Evolutionary conservation across 2,797 vertebrate genomes (phyloP).

Genomic region (Onychomys torridus): DNA sequence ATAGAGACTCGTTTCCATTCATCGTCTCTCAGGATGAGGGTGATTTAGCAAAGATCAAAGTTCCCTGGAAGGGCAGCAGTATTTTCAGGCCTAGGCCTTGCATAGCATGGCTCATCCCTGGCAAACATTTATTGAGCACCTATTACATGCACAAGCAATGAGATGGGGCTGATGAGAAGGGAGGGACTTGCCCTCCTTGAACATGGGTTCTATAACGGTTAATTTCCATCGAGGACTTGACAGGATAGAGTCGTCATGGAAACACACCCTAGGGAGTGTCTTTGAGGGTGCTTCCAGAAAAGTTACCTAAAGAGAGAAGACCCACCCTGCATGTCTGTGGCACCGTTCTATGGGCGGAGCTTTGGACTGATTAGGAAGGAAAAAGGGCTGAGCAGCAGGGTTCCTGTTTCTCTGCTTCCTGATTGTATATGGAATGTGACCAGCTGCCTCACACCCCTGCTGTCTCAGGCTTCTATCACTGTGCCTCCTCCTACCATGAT

Average conservation of each 20-base stretch:
- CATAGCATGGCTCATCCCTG: background rate
- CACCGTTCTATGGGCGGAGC: background rate
- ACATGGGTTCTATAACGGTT: background rate
- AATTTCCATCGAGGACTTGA: background rate
- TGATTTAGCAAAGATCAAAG: background rate
- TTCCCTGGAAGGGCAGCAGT: background rate
- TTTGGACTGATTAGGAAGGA: background rate
- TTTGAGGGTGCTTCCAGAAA: background rate
- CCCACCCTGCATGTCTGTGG: background rate
- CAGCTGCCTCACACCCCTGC: too few relatives aligned
- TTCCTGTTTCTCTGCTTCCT: background rate
- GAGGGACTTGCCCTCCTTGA: background rate
- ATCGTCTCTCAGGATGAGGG: background rate
- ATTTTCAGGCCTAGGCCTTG: background rate
- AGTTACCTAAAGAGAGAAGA: background rate
- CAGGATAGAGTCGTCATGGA: background rate
- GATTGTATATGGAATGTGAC: too few relatives aligned
- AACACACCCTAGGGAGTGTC: background rate
- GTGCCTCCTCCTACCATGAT: background rate
- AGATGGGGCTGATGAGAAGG: background rate
- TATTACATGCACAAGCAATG: background rate
- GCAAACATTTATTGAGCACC: slow-evolving; percentile 14
- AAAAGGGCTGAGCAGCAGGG: background rate
- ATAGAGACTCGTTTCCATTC: background rate
- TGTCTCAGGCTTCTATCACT: background rate